Evolutionary conservation across 2,888 invertebrate species (phyloP).

Genomic region (Sphecodes monilicornis): DNA sequence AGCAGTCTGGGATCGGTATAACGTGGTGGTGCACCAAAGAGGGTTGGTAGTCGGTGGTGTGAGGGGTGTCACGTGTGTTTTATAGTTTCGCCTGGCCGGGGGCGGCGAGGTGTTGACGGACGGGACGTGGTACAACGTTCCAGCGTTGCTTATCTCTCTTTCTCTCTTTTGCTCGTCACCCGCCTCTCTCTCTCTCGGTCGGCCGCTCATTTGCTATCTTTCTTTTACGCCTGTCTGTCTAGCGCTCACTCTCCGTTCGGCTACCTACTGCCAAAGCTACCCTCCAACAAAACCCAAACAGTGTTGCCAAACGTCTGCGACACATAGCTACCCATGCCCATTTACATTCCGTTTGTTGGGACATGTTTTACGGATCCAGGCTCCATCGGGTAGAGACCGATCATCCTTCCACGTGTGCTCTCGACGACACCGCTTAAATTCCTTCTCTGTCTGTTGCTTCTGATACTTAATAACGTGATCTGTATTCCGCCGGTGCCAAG

Average conservation of each 20-base stretch:
- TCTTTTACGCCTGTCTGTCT: slow-evolving; percentile 62
- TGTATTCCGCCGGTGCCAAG: not conserved
- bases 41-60: slow-evolving; percentile 65
- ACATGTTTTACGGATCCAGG: slow-evolving; percentile 79
- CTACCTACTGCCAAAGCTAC: slow-evolving; percentile 78
- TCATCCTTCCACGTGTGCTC: slow-evolving; percentile 35
- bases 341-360: slow-evolving; percentile 83
- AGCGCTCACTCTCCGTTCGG: slow-evolving; percentile 74
- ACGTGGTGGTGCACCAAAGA: slow-evolving; percentile 71
- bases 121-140: slow-evolving; percentile 81
- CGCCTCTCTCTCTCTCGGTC: slow-evolving; percentile 57
- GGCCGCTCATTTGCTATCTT: slow-evolving; percentile 55
- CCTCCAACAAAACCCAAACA: slow-evolving; percentile 79
- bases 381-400: slow-evolving; percentile 71
- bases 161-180: slow-evolving; percentile 50
- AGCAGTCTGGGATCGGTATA: slow-evolving; percentile 68
- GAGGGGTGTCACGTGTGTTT: slow-evolving; percentile 82
- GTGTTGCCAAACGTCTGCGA: slow-evolving; percentile 83
- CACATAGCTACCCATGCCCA: slow-evolving; percentile 78
- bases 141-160: slow-evolving; percentile 72
- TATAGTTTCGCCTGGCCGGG: slow-evolving; percentile 80
- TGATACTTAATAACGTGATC: not conserved
- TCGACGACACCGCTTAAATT: slow-evolving; percentile 53
- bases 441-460: not conserved
- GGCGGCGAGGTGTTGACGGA: slow-evolving; percentile 82